These are phyloP conservation scores for Lycopodina hypogea DNA, from an alignment of 37 sponge, comb jelly and placozoan species.

Conservation along the genomic window DNA sequence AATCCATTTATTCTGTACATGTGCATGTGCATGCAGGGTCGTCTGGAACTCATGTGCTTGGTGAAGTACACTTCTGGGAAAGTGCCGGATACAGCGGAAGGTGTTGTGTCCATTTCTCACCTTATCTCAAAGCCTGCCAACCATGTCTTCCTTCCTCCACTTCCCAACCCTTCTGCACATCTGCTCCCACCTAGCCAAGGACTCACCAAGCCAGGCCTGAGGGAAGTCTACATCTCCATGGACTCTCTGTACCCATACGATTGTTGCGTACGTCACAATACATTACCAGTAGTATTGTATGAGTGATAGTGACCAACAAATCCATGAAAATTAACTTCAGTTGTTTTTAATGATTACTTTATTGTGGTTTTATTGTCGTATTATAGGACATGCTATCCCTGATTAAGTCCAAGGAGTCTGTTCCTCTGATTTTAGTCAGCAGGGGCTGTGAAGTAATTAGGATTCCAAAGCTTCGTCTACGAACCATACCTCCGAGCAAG, in stretches of 20 bases:
- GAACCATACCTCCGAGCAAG: slow-evolving; percentile 28
- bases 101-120: background rate
- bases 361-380: too few species aligned
- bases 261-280: slow-evolving; percentile 19
- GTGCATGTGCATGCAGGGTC: slow-evolving; percentile 16
- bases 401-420: background rate
- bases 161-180: background rate
- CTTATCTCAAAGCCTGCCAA: slow-evolving; percentile 9
- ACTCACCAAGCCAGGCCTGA: background rate
- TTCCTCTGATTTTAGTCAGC: slow-evolving; percentile 35
- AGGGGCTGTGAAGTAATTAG: slow-evolving; percentile 41
- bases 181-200: background rate
- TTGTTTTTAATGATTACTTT: too few species aligned
- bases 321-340: too few species aligned
- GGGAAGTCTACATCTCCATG: slow-evolving; percentile 13
- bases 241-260: slow-evolving; percentile 13
- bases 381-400: slow-evolving; percentile 47
- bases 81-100: background rate
- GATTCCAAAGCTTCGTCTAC: slow-evolving; percentile 36
- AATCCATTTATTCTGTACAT: too few species aligned
- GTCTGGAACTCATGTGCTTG: slow-evolving; percentile 5
- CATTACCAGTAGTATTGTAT: too few species aligned
- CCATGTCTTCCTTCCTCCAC: slow-evolving; percentile 21
- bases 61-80: background rate
- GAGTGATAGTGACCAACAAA: too few species aligned